These are phyloP conservation scores for Bellardia pandia DNA, from an alignment of 2,888 invertebrate genomes.

Conservation along the genomic window DNA sequence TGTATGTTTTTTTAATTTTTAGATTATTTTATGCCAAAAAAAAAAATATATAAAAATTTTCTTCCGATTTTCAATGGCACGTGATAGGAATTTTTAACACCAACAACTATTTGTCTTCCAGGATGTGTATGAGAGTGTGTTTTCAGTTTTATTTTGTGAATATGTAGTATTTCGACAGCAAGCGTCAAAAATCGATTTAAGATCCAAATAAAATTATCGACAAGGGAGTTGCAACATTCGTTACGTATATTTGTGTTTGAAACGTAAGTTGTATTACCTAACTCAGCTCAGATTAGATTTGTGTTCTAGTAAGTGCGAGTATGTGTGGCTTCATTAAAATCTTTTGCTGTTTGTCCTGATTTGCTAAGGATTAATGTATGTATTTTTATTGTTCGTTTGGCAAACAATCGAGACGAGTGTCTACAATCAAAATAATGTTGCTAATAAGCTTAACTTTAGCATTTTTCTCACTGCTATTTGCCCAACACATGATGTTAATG, in stretches of 20 bases:
- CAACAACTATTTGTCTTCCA: conserved; percentile 5
- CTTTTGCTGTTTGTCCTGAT: conserved; percentile 65
- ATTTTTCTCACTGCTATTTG: conserved; percentile 49
- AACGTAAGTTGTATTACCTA: conserved; percentile 12
- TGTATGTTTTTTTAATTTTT: not conserved
- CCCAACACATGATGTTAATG: conserved; percentile 38
- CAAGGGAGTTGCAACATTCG: conserved; percentile 65
- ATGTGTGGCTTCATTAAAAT: conserved; percentile 63
- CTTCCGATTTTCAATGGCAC: conserved; percentile 53
- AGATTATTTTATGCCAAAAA: conserved; percentile 13
- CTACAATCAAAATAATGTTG: conserved; percentile 68
- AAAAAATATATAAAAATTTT: conserved; percentile 17
- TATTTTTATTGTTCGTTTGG: conserved; percentile 54
- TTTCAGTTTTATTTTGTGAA: conserved; percentile 22
- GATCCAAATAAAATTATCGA: conserved; percentile 64
- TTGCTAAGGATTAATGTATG: conserved; percentile 67
- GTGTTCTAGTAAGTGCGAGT: not conserved
- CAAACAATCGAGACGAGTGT: conserved; percentile 56
- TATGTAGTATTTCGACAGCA: conserved; percentile 32
- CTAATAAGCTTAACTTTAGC: conserved; percentile 71
- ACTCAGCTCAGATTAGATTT: conserved; percentile 7
- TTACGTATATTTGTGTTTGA: conserved; percentile 49
- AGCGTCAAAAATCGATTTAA: conserved; percentile 70
- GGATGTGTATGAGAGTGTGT: conserved; percentile 14
- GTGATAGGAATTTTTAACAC: conserved; percentile 66